These are phyloP conservation scores for Takifugu ocellatus DNA, from an alignment of 2,797 vertebrate genomes.

Conservation along the genomic window DNA sequence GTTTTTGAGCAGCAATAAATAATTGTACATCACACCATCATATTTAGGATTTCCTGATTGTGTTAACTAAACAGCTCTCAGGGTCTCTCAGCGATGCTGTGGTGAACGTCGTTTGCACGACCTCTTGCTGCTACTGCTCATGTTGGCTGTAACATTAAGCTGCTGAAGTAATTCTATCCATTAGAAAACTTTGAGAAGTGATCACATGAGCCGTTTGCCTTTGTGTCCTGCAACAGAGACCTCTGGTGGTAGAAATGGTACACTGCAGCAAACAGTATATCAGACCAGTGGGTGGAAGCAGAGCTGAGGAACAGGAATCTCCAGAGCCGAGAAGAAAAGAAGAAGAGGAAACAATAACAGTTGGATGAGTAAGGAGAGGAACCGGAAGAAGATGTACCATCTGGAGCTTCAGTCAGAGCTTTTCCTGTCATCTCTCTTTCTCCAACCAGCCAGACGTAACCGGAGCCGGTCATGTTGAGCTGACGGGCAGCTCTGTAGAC, in stretches of 20 bases:
- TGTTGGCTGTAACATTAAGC: too few relatives aligned
- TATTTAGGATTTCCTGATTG: too few relatives aligned
- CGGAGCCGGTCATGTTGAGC: slow-evolving; percentile 95
- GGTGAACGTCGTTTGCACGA: too few relatives aligned
- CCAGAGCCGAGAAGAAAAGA: background rate
- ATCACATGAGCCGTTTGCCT: too few relatives aligned
- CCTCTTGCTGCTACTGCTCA: too few relatives aligned
- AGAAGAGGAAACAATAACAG: background rate
- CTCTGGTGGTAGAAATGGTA: background rate
- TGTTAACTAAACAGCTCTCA: too few relatives aligned
- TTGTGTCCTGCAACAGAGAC: too few relatives aligned
- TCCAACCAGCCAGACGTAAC: slow-evolving; percentile 97
- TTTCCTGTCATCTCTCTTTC: slow-evolving; percentile 95
- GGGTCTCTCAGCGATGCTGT: too few relatives aligned
- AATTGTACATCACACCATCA: too few relatives aligned
- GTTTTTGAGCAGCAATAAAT: too few relatives aligned
- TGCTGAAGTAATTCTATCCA: too few relatives aligned
- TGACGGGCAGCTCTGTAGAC: slow-evolving; percentile 90
- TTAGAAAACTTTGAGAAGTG: too few relatives aligned
- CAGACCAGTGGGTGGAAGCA: slow-evolving; percentile 45
- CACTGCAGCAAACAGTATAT: background rate
- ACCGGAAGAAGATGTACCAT: slow-evolving; percentile 73
- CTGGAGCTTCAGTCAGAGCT: slow-evolving; percentile 91
- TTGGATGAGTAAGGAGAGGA: background rate
- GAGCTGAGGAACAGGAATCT: slow-evolving; percentile 19